These are phyloP conservation scores for Neelides folsomi DNA, from an alignment of 2,888 invertebrate genomes.

Conservation along the genomic window DNA sequence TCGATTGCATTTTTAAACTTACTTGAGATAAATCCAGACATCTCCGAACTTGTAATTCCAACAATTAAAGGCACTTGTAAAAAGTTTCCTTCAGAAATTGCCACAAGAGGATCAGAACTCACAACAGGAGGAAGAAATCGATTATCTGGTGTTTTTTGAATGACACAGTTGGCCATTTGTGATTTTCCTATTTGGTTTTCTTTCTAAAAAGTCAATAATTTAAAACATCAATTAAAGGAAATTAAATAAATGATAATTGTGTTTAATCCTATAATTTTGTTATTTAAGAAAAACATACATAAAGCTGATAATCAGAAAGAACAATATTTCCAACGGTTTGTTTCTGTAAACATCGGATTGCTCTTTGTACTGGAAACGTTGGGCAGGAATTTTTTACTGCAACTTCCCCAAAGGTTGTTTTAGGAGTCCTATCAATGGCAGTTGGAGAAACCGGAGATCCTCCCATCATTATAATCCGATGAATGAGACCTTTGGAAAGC, in stretches of 20 bases:
- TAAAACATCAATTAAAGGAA: no score
- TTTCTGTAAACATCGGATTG: constrained; percentile 25
- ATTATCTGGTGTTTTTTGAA: constrained; percentile 21
- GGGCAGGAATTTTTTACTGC: constrained; percentile 25
- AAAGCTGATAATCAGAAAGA: constrained; percentile 15
- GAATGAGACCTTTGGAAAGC: constrained; percentile 20
- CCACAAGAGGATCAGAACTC: constrained; percentile 10
- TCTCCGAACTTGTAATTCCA: constrained; percentile 22
- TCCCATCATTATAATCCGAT: constrained; percentile 26
- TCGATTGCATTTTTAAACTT: neutral
- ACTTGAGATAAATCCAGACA: constrained; percentile 26
- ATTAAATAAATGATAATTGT: neutral
- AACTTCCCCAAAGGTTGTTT: constrained; percentile 23
- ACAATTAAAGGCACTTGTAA: constrained; percentile 24
- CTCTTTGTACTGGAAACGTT: constrained; percentile 21
- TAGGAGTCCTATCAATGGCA: constrained; percentile 19
- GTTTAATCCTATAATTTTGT: neutral
- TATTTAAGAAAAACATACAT: constrained; percentile 6
- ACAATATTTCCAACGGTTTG: constrained; percentile 13
- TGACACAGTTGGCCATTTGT: constrained; percentile 17
- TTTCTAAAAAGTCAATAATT: constrained; percentile 6
- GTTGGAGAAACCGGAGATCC: constrained; percentile 21
- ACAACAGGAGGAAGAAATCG: constrained; percentile 27
- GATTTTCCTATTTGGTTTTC: constrained; percentile 20
- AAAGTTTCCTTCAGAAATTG: constrained; percentile 17